Conservation (phyloP, 1,140 invertebrate species). For the Lordiphosa collinella region DNA sequence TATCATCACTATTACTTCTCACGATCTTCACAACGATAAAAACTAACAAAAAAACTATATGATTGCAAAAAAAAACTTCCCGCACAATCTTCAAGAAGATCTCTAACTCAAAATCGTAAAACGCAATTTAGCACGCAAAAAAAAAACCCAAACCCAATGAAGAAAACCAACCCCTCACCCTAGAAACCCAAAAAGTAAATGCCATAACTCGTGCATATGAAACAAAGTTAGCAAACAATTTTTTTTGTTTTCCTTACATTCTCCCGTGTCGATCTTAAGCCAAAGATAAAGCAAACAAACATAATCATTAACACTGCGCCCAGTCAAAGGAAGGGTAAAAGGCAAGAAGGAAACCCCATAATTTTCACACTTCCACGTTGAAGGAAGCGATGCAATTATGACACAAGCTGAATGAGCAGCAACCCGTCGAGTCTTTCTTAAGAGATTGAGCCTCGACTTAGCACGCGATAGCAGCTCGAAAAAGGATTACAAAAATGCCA, state of each 20-base stretch:
- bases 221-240: constrained; percentile 65
- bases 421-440: constrained; percentile 45
- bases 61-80: constrained; percentile 14
- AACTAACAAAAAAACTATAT: constrained; percentile 7
- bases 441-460: constrained; percentile 31
- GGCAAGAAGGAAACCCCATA: constrained; percentile 48
- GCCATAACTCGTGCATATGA: constrained; percentile 67
- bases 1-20: too few species aligned
- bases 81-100: constrained; percentile 44
- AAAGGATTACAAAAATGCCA: constrained; percentile 56
- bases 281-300: constrained; percentile 65
- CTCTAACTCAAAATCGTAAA: constrained; percentile 42
- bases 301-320: constrained; percentile 45
- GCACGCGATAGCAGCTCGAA: constrained; percentile 57
- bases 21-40: too few species aligned
- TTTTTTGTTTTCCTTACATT: constrained; percentile 18
- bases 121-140: constrained; percentile 63
- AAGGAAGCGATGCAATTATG: constrained; percentile 67
- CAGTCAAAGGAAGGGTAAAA: constrained; percentile 38
- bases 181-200: constrained; percentile 41
- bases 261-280: constrained; percentile 40
- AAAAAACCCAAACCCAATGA: constrained; percentile 5
- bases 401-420: constrained; percentile 56
- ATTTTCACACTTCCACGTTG: constrained; percentile 67
- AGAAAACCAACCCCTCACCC: constrained; percentile 46